These are phyloP conservation scores for Plutomurus gul DNA, from an alignment of 1,140 invertebrate genomes.

Conservation along the genomic window DNA sequence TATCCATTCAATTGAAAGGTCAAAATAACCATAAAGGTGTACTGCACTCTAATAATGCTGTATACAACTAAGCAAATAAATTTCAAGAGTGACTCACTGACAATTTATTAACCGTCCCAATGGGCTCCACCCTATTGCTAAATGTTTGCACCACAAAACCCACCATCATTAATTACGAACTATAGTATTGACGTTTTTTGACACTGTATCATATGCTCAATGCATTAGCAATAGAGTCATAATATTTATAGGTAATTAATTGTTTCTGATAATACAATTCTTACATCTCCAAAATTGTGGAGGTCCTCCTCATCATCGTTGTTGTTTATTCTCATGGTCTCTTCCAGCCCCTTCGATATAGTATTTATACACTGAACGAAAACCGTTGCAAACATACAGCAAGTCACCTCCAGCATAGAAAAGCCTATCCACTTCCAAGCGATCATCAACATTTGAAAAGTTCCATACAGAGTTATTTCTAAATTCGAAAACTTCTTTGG, in stretches of 20 bases:
- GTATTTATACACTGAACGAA: not conserved
- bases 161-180: too few species aligned
- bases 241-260: not conserved
- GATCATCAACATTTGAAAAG: slow-evolving; percentile 6
- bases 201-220: too few species aligned
- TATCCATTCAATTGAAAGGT: too few species aligned
- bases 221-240: too few species aligned
- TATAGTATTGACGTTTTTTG: too few species aligned
- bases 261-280: not conserved
- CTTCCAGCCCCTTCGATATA: not conserved
- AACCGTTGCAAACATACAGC: slow-evolving; percentile 16
- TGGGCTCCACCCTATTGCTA: too few species aligned
- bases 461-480: not conserved
- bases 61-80: too few species aligned
- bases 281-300: not conserved
- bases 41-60: too few species aligned
- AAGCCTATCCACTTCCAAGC: slow-evolving; percentile 37
- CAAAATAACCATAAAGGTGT: too few species aligned
- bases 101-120: too few species aligned
- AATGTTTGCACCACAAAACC: too few species aligned
- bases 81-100: too few species aligned
- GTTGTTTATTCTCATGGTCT: not conserved
- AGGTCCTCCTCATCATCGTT: not conserved
- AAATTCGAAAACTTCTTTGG: not conserved
- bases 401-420: not conserved